These are phyloP conservation scores for Callimorpha dominula DNA, from an alignment of 2,888 invertebrate genomes.

Conservation along the genomic window DNA sequence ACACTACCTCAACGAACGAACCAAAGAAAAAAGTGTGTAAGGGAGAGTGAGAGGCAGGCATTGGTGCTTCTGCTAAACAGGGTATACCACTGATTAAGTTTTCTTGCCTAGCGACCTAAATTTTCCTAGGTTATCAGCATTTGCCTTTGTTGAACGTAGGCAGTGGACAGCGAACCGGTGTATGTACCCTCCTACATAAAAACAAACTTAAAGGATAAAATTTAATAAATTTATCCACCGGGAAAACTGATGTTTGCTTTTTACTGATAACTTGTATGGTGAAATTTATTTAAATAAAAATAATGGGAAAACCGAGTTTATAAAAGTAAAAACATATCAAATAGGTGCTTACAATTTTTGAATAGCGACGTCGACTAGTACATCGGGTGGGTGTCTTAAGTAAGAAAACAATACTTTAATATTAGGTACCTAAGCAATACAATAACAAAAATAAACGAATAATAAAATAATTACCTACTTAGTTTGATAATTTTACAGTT, in stretches of 20 bases:
- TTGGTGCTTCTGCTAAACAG: neutral
- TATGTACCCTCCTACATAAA: neutral
- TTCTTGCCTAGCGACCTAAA: no score
- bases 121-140: neutral
- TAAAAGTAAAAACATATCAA: neutral
- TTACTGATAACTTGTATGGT: neutral
- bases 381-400: neutral
- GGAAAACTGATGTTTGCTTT: no score
- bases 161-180: neutral
- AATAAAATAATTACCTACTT: no score
- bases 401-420: neutral
- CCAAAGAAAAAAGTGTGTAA: neutral
- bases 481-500: no score
- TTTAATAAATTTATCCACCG: no score
- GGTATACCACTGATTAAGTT: neutral
- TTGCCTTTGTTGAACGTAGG: neutral
- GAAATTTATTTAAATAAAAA: neutral
- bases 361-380: neutral
- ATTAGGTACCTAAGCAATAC: neutral
- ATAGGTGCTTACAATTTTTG: neutral
- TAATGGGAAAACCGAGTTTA: constrained; percentile 1
- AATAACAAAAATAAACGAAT: no score
- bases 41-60: neutral
- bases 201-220: neutral
- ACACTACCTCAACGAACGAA: neutral